Conservation (phyloP, 2,888 invertebrate species). For the Polydrusus cervinus region DNA sequence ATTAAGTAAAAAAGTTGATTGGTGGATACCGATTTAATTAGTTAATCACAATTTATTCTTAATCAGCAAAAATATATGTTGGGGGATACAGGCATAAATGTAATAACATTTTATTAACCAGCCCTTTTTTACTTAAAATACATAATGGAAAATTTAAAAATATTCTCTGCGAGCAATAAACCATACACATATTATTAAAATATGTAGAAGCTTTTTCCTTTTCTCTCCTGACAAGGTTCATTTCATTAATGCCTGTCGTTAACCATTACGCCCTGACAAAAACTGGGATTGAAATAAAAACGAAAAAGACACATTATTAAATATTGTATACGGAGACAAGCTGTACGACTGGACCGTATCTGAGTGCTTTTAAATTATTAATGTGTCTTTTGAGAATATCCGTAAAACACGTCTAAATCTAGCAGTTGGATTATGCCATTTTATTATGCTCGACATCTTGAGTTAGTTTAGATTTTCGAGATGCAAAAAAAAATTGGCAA, state of each 20-base stretch:
- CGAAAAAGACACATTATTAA: conserved; percentile 54
- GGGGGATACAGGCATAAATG: too few species aligned
- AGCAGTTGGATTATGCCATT: background rate
- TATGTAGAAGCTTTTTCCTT: conserved; percentile 23
- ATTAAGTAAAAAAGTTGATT: too few species aligned
- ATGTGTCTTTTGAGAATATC: conserved; percentile 30
- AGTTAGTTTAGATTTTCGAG: background rate
- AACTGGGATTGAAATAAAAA: conserved; percentile 39
- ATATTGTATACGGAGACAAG: conserved; percentile 56
- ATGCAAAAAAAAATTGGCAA: too few species aligned
- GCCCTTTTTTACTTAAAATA: background rate
- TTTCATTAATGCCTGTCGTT: conserved; percentile 44
- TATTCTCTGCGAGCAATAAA: background rate
- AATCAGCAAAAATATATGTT: too few species aligned
- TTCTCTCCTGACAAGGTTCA: conserved; percentile 41
- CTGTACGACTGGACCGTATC: conserved; percentile 58
- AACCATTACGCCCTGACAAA: conserved; percentile 35
- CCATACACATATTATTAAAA: conserved; percentile 42
- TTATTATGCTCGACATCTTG: background rate
- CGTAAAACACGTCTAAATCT: conserved; percentile 4
- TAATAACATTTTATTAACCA: background rate
- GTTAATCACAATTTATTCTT: too few species aligned
- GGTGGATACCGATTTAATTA: too few species aligned
- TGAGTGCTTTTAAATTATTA: conserved; percentile 59
- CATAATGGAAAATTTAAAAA: background rate